Percentiles rank a stretch among this genome's conserved stretches.
These are phyloP conservation scores for Agrotis exclamationis DNA, from an alignment of 2,888 invertebrate species.

Conservation along the genomic window DNA sequence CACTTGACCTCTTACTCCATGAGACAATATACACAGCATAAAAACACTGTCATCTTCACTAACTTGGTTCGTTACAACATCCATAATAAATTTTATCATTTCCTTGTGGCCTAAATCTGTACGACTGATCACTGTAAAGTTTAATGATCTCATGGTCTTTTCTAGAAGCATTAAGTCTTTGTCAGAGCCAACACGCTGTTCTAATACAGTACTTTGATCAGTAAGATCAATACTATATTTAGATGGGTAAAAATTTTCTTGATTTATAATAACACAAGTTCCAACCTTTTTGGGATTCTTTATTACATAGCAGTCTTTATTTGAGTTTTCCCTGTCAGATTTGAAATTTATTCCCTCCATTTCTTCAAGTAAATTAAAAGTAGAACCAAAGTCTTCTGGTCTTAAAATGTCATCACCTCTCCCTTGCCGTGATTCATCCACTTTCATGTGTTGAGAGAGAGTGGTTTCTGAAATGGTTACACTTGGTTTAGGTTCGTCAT, in stretches of 20 bases:
- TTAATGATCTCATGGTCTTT: constrained; percentile 79
- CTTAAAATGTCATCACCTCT: constrained; percentile 32
- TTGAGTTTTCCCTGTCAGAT: constrained; percentile 74
- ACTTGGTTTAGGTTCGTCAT: constrained; percentile 55
- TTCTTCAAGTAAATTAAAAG: constrained; percentile 71
- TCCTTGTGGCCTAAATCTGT: constrained; percentile 78
- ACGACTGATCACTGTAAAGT: constrained; percentile 79
- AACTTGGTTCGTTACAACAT: constrained; percentile 75
- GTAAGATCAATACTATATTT: constrained; percentile 76
- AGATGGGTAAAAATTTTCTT: constrained; percentile 84
- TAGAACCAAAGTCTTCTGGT: constrained; percentile 71
- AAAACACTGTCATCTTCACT: constrained; percentile 82
- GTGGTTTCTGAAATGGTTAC: constrained; percentile 55
- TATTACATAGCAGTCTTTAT: constrained; percentile 77
- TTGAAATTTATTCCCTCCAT: constrained; percentile 69
- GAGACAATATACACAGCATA: constrained; percentile 86
- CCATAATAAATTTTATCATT: constrained; percentile 79
- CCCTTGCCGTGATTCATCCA: constrained; percentile 54
- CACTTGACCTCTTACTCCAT: constrained; percentile 84
- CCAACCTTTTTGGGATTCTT: constrained; percentile 81
- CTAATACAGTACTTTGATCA: constrained; percentile 65
- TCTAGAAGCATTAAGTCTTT: constrained; percentile 77
- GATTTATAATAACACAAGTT: constrained; percentile 85
- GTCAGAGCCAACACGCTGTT: constrained; percentile 78
- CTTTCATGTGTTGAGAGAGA: constrained; percentile 55